These are phyloP conservation scores for Didymodactylos carnosus DNA, from an alignment of 2,888 invertebrate species.

Conservation along the genomic window DNA sequence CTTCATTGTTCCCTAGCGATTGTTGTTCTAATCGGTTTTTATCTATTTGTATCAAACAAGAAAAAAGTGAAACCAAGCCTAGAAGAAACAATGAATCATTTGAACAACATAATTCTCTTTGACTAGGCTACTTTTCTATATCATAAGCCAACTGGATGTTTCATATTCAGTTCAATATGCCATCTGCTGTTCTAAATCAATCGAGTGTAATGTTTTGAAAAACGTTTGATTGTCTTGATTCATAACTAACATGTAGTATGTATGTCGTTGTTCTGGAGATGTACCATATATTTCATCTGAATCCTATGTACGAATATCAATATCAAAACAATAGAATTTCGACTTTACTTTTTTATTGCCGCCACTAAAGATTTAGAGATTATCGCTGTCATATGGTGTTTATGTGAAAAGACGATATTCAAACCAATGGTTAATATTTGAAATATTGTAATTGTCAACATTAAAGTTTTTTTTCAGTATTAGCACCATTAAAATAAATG, in stretches of 20 bases:
- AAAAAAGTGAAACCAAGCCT: conserved; percentile 30
- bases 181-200: conserved; percentile 20
- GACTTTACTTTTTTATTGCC: conserved; percentile 28
- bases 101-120: not conserved
- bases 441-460: conserved; percentile 22
- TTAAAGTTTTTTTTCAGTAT: conserved; percentile 28
- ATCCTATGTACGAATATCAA: conserved; percentile 21
- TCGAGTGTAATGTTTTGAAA: conserved; percentile 29
- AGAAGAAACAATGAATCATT: conserved; percentile 23
- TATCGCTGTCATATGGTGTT: conserved; percentile 25
- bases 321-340: conserved; percentile 16
- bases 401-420: conserved; percentile 25
- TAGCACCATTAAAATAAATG: conserved; percentile 31
- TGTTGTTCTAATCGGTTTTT: not conserved
- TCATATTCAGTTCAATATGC: conserved; percentile 17
- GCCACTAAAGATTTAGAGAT: conserved; percentile 30
- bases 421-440: conserved; percentile 18
- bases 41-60: conserved; percentile 18
- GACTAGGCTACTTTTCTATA: conserved; percentile 23
- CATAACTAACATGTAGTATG: conserved; percentile 26
- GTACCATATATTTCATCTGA: conserved; percentile 23
- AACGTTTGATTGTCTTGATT: conserved; percentile 25
- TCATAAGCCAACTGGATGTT: conserved; percentile 25
- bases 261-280: conserved; percentile 30
- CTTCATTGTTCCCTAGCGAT: no score